Evolutionary conservation across 2,113 vertebrate genomes (phyloP).

Genomic region (Lichenostomus cassidix): DNA sequence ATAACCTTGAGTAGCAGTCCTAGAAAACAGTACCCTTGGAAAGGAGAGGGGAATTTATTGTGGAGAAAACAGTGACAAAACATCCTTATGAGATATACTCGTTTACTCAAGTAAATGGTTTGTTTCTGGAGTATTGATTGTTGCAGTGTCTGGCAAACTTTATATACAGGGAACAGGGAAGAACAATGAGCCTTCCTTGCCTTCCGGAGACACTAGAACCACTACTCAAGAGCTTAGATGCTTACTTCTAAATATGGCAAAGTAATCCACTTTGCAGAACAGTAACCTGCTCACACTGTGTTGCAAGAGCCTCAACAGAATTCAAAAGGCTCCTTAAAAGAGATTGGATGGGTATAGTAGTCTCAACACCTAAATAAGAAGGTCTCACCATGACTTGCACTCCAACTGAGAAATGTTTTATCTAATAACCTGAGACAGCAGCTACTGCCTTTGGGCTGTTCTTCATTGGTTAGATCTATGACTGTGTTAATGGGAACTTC

Average conservation of each 20-base stretch:
- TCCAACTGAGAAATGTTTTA: not conserved
- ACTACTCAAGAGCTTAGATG: not conserved
- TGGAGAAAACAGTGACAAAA: not conserved
- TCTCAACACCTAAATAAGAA: not conserved
- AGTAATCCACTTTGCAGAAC: not conserved
- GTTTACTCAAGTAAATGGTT: not conserved
- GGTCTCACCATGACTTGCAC: not conserved
- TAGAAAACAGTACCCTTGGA: not conserved
- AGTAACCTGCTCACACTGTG: not conserved
- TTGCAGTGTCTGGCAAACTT: not conserved
- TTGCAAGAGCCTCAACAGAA: not conserved
- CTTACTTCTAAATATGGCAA: constrained; percentile 15
- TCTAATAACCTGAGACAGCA: not conserved
- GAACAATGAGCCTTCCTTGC: not conserved
- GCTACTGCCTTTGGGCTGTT: not conserved
- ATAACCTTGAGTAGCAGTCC: not conserved
- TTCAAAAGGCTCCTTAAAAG: not conserved
- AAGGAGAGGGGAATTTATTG: not conserved
- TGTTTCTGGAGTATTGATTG: not conserved
- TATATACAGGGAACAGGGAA: not conserved
- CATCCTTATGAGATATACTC: not conserved
- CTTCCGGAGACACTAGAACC: not conserved
- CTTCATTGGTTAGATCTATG: not conserved
- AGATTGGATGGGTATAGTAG: not conserved
- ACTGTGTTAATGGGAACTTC: not conserved